These are phyloP conservation scores for Lepidocolaptes lacrymiger DNA, from an alignment of 2,797 vertebrate species.

Conservation along the genomic window DNA sequence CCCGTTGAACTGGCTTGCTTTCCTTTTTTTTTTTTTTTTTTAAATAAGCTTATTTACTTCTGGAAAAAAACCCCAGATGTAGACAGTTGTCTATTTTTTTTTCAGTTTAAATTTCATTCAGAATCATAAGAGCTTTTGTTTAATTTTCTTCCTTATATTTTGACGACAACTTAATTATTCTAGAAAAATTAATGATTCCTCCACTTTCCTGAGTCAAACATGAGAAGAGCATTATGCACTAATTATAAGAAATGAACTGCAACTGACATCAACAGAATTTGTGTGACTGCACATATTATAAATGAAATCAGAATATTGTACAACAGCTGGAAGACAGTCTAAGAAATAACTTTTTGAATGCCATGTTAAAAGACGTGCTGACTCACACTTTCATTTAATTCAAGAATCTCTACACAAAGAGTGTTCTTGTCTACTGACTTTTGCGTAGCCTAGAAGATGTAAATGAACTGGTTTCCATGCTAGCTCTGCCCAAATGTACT, in stretches of 20 bases:
- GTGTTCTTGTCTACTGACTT: constrained; percentile 11
- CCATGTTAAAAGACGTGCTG: constrained; percentile 16
- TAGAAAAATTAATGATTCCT: constrained; percentile 25
- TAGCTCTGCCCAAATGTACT: background rate
- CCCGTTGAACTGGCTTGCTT: background rate
- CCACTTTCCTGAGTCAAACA: background rate
- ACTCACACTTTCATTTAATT: constrained; percentile 30
- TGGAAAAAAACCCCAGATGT: rapidly evolving
- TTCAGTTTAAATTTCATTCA: background rate
- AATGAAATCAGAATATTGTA: constrained; percentile 39
- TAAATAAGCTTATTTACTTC: background rate
- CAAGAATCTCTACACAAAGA: constrained; percentile 9
- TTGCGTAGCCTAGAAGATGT: background rate
- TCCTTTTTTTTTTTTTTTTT: background rate
- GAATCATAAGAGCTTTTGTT: background rate
- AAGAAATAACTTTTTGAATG: constrained; percentile 38
- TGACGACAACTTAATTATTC: constrained; percentile 40
- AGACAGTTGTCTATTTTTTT: background rate
- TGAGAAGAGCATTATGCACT: background rate
- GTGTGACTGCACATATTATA: constrained; percentile 5
- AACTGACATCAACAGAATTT: constrained; percentile 52
- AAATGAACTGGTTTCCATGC: constrained; percentile 5
- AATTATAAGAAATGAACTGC: constrained; percentile 31
- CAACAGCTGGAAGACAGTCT: constrained; percentile 45
- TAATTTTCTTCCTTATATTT: constrained; percentile 35